These are phyloP conservation scores for Amiota communis DNA, from an alignment of 2,888 invertebrate species.

Conservation along the genomic window DNA sequence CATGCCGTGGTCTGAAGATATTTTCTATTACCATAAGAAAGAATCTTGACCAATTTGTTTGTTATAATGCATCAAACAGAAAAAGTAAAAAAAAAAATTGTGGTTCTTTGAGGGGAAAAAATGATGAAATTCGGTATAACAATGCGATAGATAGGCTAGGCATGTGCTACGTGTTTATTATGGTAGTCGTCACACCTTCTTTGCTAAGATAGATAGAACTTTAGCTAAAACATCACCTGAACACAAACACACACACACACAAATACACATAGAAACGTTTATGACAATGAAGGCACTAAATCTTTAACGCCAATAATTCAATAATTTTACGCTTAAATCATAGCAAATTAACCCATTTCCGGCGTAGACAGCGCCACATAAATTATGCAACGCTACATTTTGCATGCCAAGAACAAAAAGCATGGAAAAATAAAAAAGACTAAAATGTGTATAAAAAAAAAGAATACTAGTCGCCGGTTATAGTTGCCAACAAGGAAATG, in stretches of 20 bases:
- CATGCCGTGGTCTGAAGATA: no score
- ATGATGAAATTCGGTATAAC: no score
- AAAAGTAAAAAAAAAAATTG: no score
- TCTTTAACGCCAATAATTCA: conserved; percentile 63
- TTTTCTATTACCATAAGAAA: no score
- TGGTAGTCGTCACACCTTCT: conserved; percentile 9
- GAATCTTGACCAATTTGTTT: no score
- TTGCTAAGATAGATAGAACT: background rate
- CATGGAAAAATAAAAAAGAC: conserved; percentile 8
- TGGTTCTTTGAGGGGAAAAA: no score
- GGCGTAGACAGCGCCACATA: conserved; percentile 66
- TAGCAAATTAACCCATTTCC: conserved; percentile 69
- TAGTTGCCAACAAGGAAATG: conserved; percentile 29
- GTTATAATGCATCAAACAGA: no score
- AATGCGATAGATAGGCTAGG: background rate
- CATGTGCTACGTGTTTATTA: background rate
- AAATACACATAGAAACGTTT: no score
- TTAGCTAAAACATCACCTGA: background rate
- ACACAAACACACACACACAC: no score
- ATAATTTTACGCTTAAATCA: conserved; percentile 69
- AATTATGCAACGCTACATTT: conserved; percentile 57
- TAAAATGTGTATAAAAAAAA: background rate
- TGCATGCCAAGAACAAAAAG: conserved; percentile 25
- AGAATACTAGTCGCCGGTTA: background rate
- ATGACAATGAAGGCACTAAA: conserved; percentile 42